Conservation (phyloP, 2,113 vertebrate genomes). For the Rostratula benghalensis region DNA sequence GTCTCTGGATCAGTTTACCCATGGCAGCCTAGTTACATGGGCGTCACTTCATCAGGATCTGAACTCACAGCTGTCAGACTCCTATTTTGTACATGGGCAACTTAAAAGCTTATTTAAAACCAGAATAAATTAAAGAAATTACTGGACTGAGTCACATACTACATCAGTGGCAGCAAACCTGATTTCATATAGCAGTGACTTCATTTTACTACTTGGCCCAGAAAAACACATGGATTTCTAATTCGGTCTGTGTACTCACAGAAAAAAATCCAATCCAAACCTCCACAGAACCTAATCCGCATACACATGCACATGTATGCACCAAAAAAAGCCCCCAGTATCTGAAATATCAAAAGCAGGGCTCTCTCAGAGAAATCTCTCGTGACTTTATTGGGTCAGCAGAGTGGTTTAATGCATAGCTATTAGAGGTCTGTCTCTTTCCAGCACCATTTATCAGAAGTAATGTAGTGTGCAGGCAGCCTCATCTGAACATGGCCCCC, state of each 20-base stretch:
- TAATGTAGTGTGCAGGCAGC: background rate
- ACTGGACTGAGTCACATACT: background rate
- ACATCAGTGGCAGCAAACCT: background rate
- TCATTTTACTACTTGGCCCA: background rate
- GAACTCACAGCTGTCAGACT: background rate
- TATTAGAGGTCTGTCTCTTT: slow-evolving; percentile 1
- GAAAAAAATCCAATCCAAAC: background rate
- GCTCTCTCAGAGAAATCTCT: background rate
- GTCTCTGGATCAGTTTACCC: background rate
- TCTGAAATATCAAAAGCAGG: background rate
- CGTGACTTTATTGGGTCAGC: background rate
- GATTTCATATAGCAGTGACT: background rate
- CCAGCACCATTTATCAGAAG: slow-evolving; percentile 31
- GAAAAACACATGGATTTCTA: background rate
- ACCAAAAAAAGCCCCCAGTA: background rate
- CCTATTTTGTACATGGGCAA: background rate
- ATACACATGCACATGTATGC: rapidly evolving
- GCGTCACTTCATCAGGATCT: background rate
- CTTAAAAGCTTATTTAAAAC: slow-evolving; percentile 19
- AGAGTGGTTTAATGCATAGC: background rate
- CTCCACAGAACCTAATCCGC: background rate
- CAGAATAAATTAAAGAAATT: slow-evolving; percentile 27
- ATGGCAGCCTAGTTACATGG: rapidly evolving
- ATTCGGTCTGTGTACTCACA: background rate
- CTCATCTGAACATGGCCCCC: background rate